Percentiles rank a stretch among this genome's conserved stretches.
Evolutionary conservation across 30 jellyfish, hydroid and myxozoan genomes (phyloP).

Genomic region (Aurelia aurita): DNA sequence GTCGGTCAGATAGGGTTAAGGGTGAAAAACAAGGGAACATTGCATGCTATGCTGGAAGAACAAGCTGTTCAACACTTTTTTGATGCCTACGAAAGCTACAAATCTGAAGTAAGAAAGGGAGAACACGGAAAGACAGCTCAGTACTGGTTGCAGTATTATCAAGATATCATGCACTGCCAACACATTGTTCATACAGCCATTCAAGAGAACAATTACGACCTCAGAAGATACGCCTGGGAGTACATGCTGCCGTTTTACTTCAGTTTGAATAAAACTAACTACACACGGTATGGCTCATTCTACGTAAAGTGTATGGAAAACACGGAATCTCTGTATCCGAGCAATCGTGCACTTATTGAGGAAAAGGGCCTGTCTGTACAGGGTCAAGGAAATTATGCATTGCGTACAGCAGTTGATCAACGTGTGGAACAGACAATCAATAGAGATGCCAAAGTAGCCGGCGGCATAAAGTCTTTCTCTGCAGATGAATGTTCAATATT

Average conservation of each 20-base stretch:
- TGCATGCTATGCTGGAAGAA: slow-evolving; percentile 5
- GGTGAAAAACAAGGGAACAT: not conserved
- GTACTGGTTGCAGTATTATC: slow-evolving; percentile 25
- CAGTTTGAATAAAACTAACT: slow-evolving; percentile 26
- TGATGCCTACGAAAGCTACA: slow-evolving; percentile 2
- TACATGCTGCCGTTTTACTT: slow-evolving; percentile 25
- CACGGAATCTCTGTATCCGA: slow-evolving; percentile 29
- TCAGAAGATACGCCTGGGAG: slow-evolving; percentile 29
- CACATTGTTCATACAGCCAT: slow-evolving; percentile 15
- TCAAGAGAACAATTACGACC: slow-evolving; percentile 24
- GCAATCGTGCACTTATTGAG: slow-evolving; percentile 10
- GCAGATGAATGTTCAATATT: slow-evolving; percentile 6
- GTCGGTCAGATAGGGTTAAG: not conserved
- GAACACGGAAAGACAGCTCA: slow-evolving; percentile 41
- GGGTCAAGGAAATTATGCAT: not conserved
- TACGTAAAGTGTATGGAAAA: slow-evolving; percentile 11
- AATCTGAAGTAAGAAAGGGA: slow-evolving; percentile 19
- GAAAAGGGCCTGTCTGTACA: slow-evolving; percentile 47
- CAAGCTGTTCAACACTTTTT: slow-evolving; percentile 9
- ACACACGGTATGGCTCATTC: slow-evolving; percentile 52
- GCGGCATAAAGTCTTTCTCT: slow-evolving; percentile 30
- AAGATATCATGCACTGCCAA: slow-evolving; percentile 14
- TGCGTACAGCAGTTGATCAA: slow-evolving; percentile 59
- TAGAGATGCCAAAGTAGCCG: slow-evolving; percentile 58
- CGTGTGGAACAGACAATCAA: slow-evolving; percentile 59